A percentile compares a stretch with the other conserved stretches of the same genome.
Evolutionary conservation across 1,140 invertebrate species (phyloP).

Genomic region (Lepidurus couesii): DNA sequence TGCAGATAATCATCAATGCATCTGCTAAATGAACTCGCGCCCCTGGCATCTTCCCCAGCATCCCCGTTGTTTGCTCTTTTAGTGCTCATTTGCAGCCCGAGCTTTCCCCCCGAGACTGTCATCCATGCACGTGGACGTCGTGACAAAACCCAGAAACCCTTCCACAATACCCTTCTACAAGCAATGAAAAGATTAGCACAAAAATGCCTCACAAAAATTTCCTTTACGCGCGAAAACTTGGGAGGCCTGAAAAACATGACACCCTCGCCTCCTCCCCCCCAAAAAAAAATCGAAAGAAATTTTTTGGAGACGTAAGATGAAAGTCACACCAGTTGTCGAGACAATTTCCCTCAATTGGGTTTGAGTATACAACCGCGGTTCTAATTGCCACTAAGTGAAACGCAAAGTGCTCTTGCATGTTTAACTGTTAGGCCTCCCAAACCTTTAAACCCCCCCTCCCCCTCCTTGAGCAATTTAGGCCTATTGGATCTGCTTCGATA

Average conservation of each 20-base stretch:
- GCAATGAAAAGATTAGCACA: slow-evolving; percentile 9
- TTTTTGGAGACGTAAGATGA: background rate
- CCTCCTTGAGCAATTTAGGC: background rate
- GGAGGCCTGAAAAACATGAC: background rate
- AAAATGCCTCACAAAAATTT: background rate
- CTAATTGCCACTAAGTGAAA: slow-evolving; percentile 22
- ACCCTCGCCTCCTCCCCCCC: background rate
- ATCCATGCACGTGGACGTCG: background rate
- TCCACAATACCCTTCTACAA: background rate
- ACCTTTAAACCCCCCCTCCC: background rate
- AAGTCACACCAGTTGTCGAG: background rate
- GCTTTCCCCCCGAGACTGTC: background rate
- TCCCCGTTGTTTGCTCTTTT: slow-evolving; percentile 19
- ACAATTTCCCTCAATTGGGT: background rate
- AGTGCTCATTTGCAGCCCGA: slow-evolving; percentile 8
- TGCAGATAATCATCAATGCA: slow-evolving; percentile 19
- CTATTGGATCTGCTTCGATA: background rate
- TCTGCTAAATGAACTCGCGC: slow-evolving; percentile 21
- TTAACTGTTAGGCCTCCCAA: background rate
- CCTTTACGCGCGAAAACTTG: background rate
- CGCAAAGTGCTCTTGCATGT: slow-evolving; percentile 14
- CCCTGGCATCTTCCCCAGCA: background rate
- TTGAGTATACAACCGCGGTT: slow-evolving; percentile 1
- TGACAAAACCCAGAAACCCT: slow-evolving; percentile 13
- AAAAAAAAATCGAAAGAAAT: background rate